Percentiles rank a stretch among this genome's conserved stretches.
Evolutionary conservation across 1,140 invertebrate genomes (phyloP).

Genomic region (Solenopsis fugax): DNA sequence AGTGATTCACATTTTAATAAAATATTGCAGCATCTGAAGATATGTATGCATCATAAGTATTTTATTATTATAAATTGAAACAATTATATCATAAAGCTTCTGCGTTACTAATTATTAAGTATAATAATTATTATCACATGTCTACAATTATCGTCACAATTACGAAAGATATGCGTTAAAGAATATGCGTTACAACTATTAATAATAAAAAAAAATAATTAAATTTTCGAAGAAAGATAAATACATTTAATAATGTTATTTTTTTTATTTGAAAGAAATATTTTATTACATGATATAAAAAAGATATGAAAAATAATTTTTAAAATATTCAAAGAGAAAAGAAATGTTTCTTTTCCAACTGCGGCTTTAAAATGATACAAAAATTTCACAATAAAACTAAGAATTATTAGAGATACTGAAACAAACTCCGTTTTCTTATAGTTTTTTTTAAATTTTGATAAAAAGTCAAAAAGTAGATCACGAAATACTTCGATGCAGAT

Average conservation of each 20-base stretch:
- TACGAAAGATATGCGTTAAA: neutral
- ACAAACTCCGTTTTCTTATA: neutral
- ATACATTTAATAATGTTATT: neutral
- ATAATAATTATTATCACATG: neutral
- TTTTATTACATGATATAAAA: neutral
- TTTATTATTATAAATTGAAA: neutral
- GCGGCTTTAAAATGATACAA: neutral
- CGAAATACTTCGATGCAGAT: neutral
- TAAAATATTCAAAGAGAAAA: neutral
- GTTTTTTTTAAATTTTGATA: neutral
- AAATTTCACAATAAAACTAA: slow-evolving; percentile 1
- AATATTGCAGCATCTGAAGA: neutral
- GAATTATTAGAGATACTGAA: neutral
- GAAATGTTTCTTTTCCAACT: neutral
- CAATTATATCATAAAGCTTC: neutral
- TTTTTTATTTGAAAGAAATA: neutral
- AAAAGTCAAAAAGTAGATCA: neutral
- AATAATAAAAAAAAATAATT: slow-evolving; percentile 18
- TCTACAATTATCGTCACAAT: neutral
- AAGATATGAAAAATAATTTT: neutral
- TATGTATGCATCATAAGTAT: too few relatives aligned
- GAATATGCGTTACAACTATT: neutral
- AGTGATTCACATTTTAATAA: neutral
- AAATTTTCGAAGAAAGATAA: neutral
- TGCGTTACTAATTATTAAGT: neutral